Conservation (phyloP, 2,888 invertebrate genomes). For the Apotomis betuletana region DNA sequence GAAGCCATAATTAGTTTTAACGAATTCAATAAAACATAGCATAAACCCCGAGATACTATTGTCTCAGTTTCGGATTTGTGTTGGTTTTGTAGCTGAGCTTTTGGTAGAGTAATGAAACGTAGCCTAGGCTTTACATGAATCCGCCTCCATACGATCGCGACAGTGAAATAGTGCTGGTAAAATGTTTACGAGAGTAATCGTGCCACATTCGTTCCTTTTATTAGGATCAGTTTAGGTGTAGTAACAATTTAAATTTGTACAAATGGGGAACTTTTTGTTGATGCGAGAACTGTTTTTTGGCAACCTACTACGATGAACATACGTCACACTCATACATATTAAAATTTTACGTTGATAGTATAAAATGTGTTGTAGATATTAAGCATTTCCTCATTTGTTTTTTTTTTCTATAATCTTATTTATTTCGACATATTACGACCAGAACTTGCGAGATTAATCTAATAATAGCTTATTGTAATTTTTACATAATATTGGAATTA, state of each 20-base stretch:
- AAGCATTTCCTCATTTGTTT: no score
- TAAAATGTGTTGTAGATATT: no score
- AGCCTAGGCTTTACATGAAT: slow-evolving; percentile 29
- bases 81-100: slow-evolving; percentile 23
- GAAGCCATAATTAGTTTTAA: background rate
- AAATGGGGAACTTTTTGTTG: no score
- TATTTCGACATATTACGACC: no score
- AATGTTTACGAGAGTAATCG: slow-evolving; percentile 35
- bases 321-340: no score
- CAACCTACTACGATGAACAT: no score
- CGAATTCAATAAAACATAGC: slow-evolving; percentile 22
- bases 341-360: no score
- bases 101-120: slow-evolving; percentile 26
- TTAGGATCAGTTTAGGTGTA: slow-evolving; percentile 1
- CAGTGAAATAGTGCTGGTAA: slow-evolving; percentile 24
- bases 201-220: slow-evolving; percentile 10
- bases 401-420: no score
- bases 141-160: slow-evolving; percentile 23
- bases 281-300: no score
- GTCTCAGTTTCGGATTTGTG: slow-evolving; percentile 19
- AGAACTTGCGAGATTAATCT: no score
- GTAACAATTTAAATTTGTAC: background rate
- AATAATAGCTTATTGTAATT: no score
- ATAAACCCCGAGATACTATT: slow-evolving; percentile 14
- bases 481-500: no score